These are phyloP conservation scores for Idaea straminata DNA, from an alignment of 2,888 invertebrate species.

Conservation along the genomic window DNA sequence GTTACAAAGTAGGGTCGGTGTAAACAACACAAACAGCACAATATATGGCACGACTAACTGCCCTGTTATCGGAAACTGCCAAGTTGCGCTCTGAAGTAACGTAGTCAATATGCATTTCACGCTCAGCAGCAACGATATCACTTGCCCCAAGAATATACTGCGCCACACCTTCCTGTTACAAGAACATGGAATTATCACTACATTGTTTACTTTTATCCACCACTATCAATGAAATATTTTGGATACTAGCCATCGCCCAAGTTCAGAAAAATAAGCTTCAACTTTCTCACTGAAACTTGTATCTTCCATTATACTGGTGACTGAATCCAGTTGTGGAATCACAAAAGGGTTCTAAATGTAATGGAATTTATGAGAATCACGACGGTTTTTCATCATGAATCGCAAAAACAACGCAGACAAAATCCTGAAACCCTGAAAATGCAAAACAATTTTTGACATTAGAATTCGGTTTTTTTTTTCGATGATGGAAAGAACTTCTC, in stretches of 20 bases:
- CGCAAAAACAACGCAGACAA: slow-evolving; percentile 9
- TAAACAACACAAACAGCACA: slow-evolving; percentile 87
- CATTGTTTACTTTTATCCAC: not conserved
- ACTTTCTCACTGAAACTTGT: slow-evolving; percentile 83
- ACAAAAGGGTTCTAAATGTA: slow-evolving; percentile 6
- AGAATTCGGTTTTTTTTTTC: slow-evolving; percentile 20
- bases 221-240: slow-evolving; percentile 1
- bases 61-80: slow-evolving; percentile 87
- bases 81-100: slow-evolving; percentile 83
- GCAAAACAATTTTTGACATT: slow-evolving; percentile 37
- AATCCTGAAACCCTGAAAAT: not conserved
- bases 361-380: slow-evolving; percentile 12
- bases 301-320: slow-evolving; percentile 55
- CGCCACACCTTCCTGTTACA: slow-evolving; percentile 84
- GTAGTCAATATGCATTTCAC: slow-evolving; percentile 88
- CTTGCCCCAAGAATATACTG: slow-evolving; percentile 86
- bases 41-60: slow-evolving; percentile 91
- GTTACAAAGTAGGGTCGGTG: slow-evolving; percentile 87
- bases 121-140: slow-evolving; percentile 87
- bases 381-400: slow-evolving; percentile 33
- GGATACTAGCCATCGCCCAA: slow-evolving; percentile 84
- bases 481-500: not conserved
- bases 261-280: slow-evolving; percentile 83
- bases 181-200: slow-evolving; percentile 2
- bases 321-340: not conserved